phyloP scores from a whole-genome alignment of 2,113 vertebrate genomes.

The Prochilodus magdalenae region DNA sequence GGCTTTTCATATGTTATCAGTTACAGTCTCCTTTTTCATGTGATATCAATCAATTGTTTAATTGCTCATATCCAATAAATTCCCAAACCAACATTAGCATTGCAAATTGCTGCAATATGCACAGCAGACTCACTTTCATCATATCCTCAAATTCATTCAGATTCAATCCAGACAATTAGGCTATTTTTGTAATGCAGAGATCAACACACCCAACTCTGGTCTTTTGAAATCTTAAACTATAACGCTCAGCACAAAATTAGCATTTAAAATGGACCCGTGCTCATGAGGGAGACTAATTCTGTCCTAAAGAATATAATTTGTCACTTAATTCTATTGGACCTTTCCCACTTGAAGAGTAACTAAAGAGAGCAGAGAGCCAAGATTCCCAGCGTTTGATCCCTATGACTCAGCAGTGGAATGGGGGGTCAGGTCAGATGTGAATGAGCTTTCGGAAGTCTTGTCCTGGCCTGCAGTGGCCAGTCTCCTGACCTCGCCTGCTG shows the following conservation, averaged over 20 bases:
- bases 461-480: constrained; percentile 71
- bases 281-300: constrained; percentile 27
- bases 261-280: constrained; percentile 33
- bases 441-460: constrained; percentile 80
- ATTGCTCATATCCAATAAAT: background rate
- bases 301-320: constrained; percentile 46
- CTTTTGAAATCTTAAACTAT: constrained; percentile 29
- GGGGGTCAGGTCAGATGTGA: constrained; percentile 77
- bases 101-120: background rate
- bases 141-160: no score
- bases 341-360: constrained; percentile 53
- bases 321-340: constrained; percentile 34
- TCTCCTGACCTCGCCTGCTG: constrained; percentile 74
- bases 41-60: background rate
- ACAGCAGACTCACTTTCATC: background rate
- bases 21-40: background rate
- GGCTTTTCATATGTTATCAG: no score
- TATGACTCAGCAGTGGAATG: constrained; percentile 71
- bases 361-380: constrained; percentile 55
- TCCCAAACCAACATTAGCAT: background rate
- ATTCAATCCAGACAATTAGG: constrained; percentile 1
- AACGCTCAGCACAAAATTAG: constrained; percentile 33
- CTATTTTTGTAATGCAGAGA: background rate
- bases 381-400: constrained; percentile 77
- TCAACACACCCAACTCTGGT: background rate